These are phyloP conservation scores for Clinocottus analis DNA, from an alignment of 2,113 vertebrate genomes.

Conservation along the genomic window DNA sequence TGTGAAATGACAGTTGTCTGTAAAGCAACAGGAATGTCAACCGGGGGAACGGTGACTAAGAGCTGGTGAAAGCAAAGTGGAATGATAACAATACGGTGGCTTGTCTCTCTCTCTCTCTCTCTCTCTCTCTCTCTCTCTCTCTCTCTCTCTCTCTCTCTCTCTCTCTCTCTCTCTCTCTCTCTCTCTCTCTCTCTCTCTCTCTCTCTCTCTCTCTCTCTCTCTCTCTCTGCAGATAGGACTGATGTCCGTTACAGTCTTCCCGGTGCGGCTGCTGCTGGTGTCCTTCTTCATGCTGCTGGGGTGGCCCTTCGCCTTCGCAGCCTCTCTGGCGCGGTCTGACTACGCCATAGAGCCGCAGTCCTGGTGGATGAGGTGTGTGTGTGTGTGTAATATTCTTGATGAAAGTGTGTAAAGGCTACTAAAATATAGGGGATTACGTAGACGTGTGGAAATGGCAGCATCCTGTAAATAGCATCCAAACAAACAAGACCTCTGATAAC, in stretches of 20 bases:
- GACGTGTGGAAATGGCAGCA: neutral
- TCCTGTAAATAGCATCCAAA: neutral
- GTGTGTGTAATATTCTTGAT: constrained; percentile 43
- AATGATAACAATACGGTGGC: neutral
- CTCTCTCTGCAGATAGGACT: constrained; percentile 86
- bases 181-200: neutral
- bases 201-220: neutral
- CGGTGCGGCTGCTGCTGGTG: constrained; percentile 89
- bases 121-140: neutral
- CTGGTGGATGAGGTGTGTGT: constrained; percentile 87
- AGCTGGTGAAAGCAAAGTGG: neutral
- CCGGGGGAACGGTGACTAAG: neutral
- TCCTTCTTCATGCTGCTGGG: constrained; percentile 94
- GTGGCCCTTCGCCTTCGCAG: constrained; percentile 92
- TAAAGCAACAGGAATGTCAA: neutral
- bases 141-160: neutral
- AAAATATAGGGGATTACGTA: neutral
- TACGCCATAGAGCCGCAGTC: constrained; percentile 85
- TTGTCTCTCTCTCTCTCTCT: neutral
- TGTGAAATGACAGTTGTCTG: constrained; percentile 9
- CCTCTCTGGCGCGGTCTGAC: constrained; percentile 86
- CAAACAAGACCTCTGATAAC: neutral
- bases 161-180: neutral
- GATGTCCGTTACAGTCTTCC: constrained; percentile 95
- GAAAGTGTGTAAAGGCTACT: neutral